phyloP scores from a whole-genome alignment of 2,888 invertebrate species.

The Pomacea canaliculata region DNA sequence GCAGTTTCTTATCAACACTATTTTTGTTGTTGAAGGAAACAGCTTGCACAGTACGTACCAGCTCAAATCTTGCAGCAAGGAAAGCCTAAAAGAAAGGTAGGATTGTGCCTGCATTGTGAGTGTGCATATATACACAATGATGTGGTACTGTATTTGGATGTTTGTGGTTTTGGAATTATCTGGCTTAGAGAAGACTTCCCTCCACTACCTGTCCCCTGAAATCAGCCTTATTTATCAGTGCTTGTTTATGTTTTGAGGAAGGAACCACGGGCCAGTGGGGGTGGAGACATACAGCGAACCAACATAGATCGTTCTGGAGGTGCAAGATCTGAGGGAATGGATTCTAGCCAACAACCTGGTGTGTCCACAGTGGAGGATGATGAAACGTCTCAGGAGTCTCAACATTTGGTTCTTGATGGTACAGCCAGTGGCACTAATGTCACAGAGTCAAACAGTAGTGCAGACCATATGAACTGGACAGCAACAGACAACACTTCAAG shows the following conservation, averaged over 20 bases:
- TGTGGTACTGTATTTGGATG: too few relatives aligned
- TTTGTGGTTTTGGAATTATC: too few relatives aligned
- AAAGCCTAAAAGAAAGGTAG: constrained; percentile 29
- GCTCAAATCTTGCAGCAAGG: constrained; percentile 29
- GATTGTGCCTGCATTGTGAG: not conserved
- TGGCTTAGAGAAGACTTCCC: too few relatives aligned
- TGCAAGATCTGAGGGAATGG: constrained; percentile 46
- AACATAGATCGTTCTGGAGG: constrained; percentile 33
- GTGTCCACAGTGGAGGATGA: constrained; percentile 31
- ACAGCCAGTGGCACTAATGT: not conserved
- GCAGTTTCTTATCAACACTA: not conserved
- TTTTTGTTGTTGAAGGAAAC: constrained; percentile 26
- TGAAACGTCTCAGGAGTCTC: constrained; percentile 37
- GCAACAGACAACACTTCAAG: constrained; percentile 23
- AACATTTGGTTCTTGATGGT: constrained; percentile 6
- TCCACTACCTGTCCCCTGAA: too few relatives aligned
- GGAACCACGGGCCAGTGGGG: constrained; percentile 23
- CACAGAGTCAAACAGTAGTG: constrained; percentile 17
- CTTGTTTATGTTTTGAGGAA: constrained; percentile 10
- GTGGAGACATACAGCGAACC: constrained; percentile 27
- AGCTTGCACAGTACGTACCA: constrained; percentile 31
- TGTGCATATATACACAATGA: not conserved
- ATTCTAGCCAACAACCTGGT: constrained; percentile 41
- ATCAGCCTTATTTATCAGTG: too few relatives aligned
- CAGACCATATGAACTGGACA: constrained; percentile 34